These are phyloP conservation scores for Megaceryle alcyon DNA, from an alignment of 2,797 vertebrate species.

Conservation along the genomic window DNA sequence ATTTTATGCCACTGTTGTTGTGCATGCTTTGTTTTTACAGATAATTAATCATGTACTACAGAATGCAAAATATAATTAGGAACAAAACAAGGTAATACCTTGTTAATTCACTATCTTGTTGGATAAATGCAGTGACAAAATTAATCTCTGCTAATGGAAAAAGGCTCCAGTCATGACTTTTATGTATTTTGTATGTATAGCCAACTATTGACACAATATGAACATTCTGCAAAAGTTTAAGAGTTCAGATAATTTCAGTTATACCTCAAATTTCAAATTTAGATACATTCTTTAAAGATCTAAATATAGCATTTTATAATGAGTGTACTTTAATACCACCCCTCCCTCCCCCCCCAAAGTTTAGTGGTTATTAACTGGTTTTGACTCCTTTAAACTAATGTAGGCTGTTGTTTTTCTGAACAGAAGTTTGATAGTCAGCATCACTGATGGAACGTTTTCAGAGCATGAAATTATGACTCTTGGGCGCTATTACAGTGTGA, in stretches of 20 bases:
- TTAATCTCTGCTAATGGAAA: not conserved
- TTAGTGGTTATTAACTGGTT: not conserved
- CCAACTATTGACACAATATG: not conserved
- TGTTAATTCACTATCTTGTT: not conserved
- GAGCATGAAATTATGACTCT: conserved; percentile 90
- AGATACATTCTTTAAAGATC: not conserved
- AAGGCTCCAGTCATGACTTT: not conserved
- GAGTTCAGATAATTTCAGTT: not conserved
- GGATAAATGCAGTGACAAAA: not conserved
- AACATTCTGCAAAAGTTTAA: not conserved
- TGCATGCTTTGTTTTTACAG: not conserved
- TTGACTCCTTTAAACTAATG: not conserved
- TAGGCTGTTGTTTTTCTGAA: conserved; percentile 40
- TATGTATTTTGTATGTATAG: not conserved
- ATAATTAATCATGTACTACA: not conserved
- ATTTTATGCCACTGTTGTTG: not conserved
- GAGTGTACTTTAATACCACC: not conserved
- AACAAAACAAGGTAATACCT: not conserved
- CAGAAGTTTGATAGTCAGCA: conserved; percentile 73
- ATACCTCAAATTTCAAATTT: not conserved
- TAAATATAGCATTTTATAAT: not conserved
- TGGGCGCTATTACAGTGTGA: conserved; percentile 78
- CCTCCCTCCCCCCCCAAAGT: not conserved
- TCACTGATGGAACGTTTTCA: conserved; percentile 75
- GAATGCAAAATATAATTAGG: not conserved